Evolutionary conservation across 2,888 invertebrate species (phyloP).

Genomic region (Troides aeacus): DNA sequence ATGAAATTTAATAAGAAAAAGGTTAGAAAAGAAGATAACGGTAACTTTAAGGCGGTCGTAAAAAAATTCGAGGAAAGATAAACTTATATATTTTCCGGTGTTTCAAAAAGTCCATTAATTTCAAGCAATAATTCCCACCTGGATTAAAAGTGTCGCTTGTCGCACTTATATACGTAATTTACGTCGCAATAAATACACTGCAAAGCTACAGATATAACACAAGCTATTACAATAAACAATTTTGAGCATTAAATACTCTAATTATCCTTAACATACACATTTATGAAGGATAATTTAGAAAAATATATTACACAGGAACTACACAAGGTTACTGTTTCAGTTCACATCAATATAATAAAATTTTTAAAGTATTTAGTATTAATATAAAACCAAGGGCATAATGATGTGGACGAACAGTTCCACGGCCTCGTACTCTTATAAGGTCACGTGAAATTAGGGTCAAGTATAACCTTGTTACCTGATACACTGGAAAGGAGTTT

Average conservation of each 20-base stretch:
- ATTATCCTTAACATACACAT: neutral
- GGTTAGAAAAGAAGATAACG: neutral
- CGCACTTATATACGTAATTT: slow-evolving; percentile 7
- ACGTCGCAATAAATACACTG: slow-evolving; percentile 7
- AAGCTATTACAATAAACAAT: neutral
- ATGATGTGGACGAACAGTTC: too few relatives aligned
- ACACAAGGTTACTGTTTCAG: neutral
- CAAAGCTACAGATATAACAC: slow-evolving; percentile 6
- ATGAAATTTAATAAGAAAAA: too few relatives aligned
- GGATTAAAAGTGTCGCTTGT: slow-evolving; percentile 7
- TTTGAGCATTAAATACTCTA: neutral
- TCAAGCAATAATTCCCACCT: slow-evolving; percentile 1
- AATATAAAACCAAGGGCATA: too few relatives aligned
- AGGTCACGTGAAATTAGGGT: too few relatives aligned
- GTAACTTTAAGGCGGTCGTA: neutral
- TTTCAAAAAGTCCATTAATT: slow-evolving; percentile 7
- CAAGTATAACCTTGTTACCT: too few relatives aligned
- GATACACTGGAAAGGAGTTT: too few relatives aligned
- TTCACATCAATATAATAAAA: too few relatives aligned
- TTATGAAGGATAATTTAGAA: neutral
- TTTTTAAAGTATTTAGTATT: too few relatives aligned
- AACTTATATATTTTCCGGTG: neutral
- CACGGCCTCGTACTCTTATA: too few relatives aligned
- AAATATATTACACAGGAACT: neutral
- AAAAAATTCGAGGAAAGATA: neutral